Evolutionary conservation across 2,113 vertebrate species (phyloP), one percentile per base, ranked within the genome.

Genomic region (Saccopteryx leptura): DNA sequence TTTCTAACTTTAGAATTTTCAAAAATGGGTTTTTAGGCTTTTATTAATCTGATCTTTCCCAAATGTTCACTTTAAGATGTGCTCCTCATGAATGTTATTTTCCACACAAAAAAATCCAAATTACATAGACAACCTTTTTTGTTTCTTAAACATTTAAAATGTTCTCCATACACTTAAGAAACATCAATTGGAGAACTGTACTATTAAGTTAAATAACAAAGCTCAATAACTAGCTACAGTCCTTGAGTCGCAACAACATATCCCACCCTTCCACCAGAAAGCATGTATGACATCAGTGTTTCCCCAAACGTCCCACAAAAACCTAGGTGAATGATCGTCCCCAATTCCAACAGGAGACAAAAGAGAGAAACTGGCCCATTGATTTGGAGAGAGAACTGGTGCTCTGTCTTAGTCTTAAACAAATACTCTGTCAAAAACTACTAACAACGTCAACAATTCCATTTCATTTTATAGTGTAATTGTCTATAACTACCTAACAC

Each of bases 131-230:
- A 78, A 65, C 90, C 21, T 78, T 95, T 94, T 83, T 66, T 65
- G n/a, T 81, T 92, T 88, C 68, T 93, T 71, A 96, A 91, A 94
- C 63, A 2, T 87, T 91, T 85, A 65, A 87, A 85, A 89, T 85
- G 52, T 88, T 90, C 56, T 74, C 58, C 21, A 46, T 4, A 15
- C 1, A 81, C 48, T 58, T 88, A 71, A 91, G 50, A 92, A 82
- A 75, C 6, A 68, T 50, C 7, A 80, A 1, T 2, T 89, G 52
- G n/a, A 63, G 54, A 52, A 83, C 56, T 84, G 5, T 88, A 19
- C 17, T 79, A 78, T 46, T 58, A 66, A 5, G 19, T 91, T 60
- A 79, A 80, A 68, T 75, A 56, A 94, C 61, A 23, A 71, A 54
- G 18, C 3, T 52, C 48, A n/a, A 17, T 80, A 75, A 86, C 9